These are phyloP conservation scores for Cirrhinus molitorella DNA, from an alignment of 2,797 vertebrate genomes.

Conservation along the genomic window DNA sequence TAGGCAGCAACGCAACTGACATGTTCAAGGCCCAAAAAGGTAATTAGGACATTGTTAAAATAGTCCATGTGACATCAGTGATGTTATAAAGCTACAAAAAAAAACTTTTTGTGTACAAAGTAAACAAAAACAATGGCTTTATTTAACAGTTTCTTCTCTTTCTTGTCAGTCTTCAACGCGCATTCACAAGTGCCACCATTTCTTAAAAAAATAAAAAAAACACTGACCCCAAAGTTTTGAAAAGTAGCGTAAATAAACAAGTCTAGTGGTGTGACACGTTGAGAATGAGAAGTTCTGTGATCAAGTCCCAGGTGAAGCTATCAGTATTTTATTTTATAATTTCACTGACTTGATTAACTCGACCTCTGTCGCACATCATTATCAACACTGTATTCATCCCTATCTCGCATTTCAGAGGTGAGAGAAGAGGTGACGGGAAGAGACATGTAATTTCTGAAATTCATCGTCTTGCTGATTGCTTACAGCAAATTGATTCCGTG, in stretches of 20 bases:
- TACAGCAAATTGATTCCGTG: not conserved
- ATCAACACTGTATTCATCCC: slow-evolving; percentile 7
- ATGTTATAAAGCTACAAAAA: too few relatives aligned
- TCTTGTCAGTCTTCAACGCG: too few relatives aligned
- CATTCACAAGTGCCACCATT: too few relatives aligned
- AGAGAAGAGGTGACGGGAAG: not conserved
- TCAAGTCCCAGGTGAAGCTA: not conserved
- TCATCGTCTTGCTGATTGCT: slow-evolving; percentile 10
- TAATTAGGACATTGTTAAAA: not conserved
- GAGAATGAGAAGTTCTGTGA: not conserved
- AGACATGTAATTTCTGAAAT: not conserved
- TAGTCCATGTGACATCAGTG: not conserved
- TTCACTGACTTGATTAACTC: slow-evolving; percentile 7
- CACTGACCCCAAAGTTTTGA: not conserved
- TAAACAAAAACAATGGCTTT: not conserved
- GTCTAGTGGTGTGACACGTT: not conserved
- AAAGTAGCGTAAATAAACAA: not conserved
- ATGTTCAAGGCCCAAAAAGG: not conserved
- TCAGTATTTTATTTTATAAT: slow-evolving; percentile 1
- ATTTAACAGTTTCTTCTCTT: not conserved
- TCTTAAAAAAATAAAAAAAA: not conserved
- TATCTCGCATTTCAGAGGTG: not conserved
- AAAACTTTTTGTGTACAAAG: not conserved
- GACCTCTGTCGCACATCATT: not conserved
- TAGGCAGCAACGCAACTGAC: not conserved